These are phyloP conservation scores for Alaudala cheleensis DNA, from an alignment of 2,113 vertebrate genomes.

Conservation along the genomic window DNA sequence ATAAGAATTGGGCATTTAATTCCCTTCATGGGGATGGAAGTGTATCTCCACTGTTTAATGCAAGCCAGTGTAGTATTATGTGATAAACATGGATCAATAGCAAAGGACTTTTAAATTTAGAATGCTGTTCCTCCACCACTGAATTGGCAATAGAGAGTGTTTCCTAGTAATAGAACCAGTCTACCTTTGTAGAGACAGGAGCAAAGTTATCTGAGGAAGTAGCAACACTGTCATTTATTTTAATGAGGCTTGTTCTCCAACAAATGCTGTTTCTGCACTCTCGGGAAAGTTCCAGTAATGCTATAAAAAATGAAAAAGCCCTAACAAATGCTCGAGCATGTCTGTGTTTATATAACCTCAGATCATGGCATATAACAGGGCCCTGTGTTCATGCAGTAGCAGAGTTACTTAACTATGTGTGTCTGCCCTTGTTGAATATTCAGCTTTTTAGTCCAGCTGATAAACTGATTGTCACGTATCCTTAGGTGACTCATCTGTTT, in stretches of 20 bases:
- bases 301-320: constrained; percentile 10
- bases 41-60: constrained; percentile 40
- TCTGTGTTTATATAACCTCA: constrained; percentile 7
- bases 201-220: constrained; percentile 51
- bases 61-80: constrained; percentile 17
- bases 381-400: neutral
- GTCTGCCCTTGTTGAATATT: neutral
- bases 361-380: neutral
- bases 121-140: constrained; percentile 23
- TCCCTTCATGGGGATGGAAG: constrained; percentile 55
- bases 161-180: constrained; percentile 43
- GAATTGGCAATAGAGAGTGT: constrained; percentile 30
- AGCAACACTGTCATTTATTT: constrained; percentile 53
- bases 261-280: constrained; percentile 29
- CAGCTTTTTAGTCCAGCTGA: neutral
- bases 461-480: neutral
- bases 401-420: neutral
- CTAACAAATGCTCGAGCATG: neutral
- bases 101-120: constrained; percentile 67
- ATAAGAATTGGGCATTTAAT: constrained; percentile 72
- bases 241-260: constrained; percentile 50
- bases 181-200: constrained; percentile 47
- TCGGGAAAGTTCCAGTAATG: constrained; percentile 45
- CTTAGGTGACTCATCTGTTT: neutral
- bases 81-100: constrained; percentile 67